These are phyloP conservation scores for Phortica variegata DNA, from an alignment of 1,140 invertebrate genomes.

Conservation along the genomic window DNA sequence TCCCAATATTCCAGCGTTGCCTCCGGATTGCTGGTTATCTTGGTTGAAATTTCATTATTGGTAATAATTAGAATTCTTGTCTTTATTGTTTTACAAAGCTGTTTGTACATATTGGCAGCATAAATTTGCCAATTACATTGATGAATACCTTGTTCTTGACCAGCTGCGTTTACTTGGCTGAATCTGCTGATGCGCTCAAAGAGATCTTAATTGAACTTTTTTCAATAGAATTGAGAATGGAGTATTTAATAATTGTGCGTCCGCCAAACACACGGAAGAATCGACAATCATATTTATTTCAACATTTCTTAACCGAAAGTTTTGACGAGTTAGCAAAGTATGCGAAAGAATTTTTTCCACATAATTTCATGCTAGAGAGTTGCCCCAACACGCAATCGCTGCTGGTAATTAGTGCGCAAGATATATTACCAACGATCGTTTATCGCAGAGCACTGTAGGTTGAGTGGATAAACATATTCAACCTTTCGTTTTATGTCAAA, in stretches of 20 bases:
- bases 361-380: conserved; percentile 13
- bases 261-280: too few relatives aligned
- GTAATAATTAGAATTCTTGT: conserved; percentile 14
- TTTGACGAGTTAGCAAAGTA: conserved; percentile 24
- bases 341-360: conserved; percentile 22
- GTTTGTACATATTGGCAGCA: conserved; percentile 5
- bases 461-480: background rate
- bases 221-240: conserved; percentile 25
- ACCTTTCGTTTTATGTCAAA: background rate
- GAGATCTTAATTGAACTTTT: conserved; percentile 23
- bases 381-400: conserved; percentile 30
- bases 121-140: conserved; percentile 21
- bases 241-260: conserved; percentile 29
- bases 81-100: background rate
- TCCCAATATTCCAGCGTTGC: conserved; percentile 24
- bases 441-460: conserved; percentile 44
- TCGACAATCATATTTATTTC: too few relatives aligned
- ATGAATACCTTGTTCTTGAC: conserved; percentile 38
- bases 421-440: conserved; percentile 20
- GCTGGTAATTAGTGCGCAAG: conserved; percentile 21
- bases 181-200: conserved; percentile 3
- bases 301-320: too few relatives aligned
- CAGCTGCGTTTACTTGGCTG: conserved; percentile 26
- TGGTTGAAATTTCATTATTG: conserved; percentile 36
- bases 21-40: conserved; percentile 33